Percentiles rank a stretch among this genome's conserved stretches.
Evolutionary conservation across 2,113 vertebrate genomes (phyloP).

Genomic region (Brachionichthys hirsutus): DNA sequence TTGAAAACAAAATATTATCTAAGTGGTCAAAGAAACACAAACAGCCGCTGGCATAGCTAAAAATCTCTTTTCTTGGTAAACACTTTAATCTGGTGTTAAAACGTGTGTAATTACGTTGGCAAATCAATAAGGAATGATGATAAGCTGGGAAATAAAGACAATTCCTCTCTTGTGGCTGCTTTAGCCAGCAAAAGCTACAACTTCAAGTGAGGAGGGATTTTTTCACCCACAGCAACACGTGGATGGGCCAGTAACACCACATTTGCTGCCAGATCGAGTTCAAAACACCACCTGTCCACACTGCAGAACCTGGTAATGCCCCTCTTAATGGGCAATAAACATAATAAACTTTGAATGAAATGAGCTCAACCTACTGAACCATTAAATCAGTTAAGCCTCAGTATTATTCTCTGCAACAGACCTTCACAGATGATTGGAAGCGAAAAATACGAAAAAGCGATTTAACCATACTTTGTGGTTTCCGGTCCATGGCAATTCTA

Average conservation of each 20-base stretch:
- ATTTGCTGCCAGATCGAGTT: not conserved
- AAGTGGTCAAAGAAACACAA: no score
- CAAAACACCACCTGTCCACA: conserved; percentile 13
- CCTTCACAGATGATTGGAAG: not conserved
- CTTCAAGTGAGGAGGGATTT: not conserved
- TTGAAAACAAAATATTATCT: no score
- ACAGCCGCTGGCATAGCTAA: no score
- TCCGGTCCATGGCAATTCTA: not conserved
- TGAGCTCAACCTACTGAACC: not conserved
- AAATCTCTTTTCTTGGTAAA: no score
- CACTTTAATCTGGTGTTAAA: not conserved
- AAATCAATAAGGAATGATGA: not conserved
- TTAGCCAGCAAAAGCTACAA: not conserved
- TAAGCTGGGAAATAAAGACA: not conserved
- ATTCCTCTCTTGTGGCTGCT: not conserved
- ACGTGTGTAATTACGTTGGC: not conserved
- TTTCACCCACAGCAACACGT: conserved; percentile 8
- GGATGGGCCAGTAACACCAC: conserved; percentile 2
- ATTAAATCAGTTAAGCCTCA: not conserved
- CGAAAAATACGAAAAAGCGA: not conserved
- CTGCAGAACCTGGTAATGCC: not conserved
- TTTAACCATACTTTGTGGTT: not conserved
- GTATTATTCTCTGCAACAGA: not conserved
- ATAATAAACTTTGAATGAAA: conserved; percentile 2
- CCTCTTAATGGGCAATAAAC: not conserved